phyloP scores from a whole-genome alignment of 2,113 vertebrate genomes.

The Canis aureus region DNA sequence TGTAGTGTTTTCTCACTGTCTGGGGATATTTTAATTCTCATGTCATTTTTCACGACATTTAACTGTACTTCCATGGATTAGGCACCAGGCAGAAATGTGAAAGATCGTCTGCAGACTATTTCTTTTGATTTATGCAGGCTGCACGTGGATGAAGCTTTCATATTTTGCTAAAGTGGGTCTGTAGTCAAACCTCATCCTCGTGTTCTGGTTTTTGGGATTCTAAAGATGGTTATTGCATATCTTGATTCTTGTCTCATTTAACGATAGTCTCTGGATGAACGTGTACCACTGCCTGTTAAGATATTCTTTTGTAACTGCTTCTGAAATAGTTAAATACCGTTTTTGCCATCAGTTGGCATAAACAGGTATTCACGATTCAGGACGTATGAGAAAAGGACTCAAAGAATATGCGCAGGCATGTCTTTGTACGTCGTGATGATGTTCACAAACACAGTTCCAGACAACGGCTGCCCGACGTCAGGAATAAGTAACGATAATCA shows the following conservation, averaged over 20 bases:
- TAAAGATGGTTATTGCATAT: fast-evolving
- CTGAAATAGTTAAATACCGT: no score
- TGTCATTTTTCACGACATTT: fast-evolving
- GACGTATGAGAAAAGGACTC: neutral
- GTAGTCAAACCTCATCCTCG: fast-evolving
- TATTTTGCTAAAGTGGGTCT: neutral
- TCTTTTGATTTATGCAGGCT: neutral
- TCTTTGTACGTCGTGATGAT: neutral
- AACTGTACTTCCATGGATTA: neutral
- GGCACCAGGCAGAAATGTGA: fast-evolving
- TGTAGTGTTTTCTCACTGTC: fast-evolving
- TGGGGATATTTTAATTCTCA: neutral
- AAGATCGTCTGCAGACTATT: no score
- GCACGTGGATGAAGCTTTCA: neutral
- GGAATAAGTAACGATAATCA: neutral
- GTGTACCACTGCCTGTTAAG: neutral
- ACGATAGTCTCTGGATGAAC: neutral
- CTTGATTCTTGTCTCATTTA: no score
- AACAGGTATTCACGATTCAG: neutral
- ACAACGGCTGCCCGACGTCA: neutral
- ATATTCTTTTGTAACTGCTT: neutral
- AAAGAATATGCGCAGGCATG: neutral
- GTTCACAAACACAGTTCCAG: neutral
- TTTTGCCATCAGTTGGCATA: fast-evolving
- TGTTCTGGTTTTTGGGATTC: neutral